Evolutionary conservation across 2,797 vertebrate genomes (phyloP).

Genomic region (Amblyopsis hoosieri): DNA sequence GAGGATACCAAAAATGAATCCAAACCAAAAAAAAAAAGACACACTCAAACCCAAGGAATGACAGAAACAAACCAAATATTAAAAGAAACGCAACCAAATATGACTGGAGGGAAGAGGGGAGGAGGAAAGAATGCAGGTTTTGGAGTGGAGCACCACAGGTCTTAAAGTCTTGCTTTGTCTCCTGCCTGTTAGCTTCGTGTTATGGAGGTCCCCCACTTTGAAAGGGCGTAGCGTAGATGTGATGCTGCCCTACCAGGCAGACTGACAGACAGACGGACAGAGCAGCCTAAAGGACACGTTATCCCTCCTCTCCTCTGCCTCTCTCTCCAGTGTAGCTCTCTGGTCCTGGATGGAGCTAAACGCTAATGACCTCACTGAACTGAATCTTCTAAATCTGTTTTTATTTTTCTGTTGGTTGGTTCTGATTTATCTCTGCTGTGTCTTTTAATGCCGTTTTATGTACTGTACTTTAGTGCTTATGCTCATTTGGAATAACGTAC

Average conservation of each 20-base stretch:
- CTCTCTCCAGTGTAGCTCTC: conserved; percentile 69
- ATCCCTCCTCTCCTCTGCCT: conserved; percentile 56
- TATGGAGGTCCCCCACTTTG: conserved; percentile 62
- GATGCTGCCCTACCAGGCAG: conserved; percentile 33
- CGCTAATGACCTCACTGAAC: conserved; percentile 85
- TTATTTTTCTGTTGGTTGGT: conserved; percentile 73
- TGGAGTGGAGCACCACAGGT: conserved; percentile 12
- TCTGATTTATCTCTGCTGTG: conserved; percentile 75
- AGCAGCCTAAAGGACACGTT: conserved; percentile 32
- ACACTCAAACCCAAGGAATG: conserved; percentile 59
- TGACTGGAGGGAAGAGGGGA: conserved; percentile 72
- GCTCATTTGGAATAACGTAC: conserved; percentile 78
- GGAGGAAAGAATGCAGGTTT: conserved; percentile 49
- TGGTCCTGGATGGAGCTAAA: conserved; percentile 82
- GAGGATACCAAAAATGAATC: conserved; percentile 78
- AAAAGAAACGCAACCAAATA: conserved; percentile 78
- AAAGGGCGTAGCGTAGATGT: conserved; percentile 28
- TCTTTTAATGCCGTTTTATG: conserved; percentile 79
- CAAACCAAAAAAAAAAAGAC: conserved; percentile 59
- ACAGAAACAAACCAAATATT: conserved; percentile 79
- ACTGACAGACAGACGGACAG: conserved; percentile 27
- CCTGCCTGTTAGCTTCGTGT: conserved; percentile 58
- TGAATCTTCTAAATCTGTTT: conserved; percentile 77
- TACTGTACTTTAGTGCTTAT: conserved; percentile 80
- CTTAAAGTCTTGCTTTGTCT: conserved; percentile 38